Conservation (phyloP, 37 sponge, comb jelly and placozoan genomes). For the Tethya wilhelma region DNA sequence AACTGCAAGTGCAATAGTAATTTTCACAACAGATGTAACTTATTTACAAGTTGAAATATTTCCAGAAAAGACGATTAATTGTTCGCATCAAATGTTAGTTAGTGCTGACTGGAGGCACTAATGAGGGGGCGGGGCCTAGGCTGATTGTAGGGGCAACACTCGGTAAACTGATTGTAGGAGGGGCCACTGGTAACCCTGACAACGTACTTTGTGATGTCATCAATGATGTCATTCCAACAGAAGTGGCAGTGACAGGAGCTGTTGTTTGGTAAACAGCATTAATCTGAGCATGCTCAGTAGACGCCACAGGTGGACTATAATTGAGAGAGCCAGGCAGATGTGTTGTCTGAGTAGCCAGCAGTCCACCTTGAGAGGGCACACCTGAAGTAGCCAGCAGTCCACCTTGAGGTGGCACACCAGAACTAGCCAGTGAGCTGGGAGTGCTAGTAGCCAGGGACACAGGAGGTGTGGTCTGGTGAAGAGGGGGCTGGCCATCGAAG, state of each 20-base stretch:
- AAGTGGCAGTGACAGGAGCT: neutral
- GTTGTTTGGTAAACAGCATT: neutral
- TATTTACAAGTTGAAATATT: too few relatives aligned
- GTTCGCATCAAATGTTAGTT: too few relatives aligned
- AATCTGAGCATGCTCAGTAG: neutral
- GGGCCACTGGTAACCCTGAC: conserved; percentile 49
- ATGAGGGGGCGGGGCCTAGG: conserved; percentile 38
- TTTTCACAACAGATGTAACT: too few relatives aligned
- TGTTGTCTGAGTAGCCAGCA: neutral
- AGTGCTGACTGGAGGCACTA: neutral
- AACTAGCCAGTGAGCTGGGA: too few relatives aligned
- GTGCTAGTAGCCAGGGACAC: too few relatives aligned
- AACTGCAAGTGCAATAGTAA: too few relatives aligned
- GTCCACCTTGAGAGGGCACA: neutral
- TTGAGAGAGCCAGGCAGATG: neutral
- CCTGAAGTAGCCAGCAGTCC: too few relatives aligned
- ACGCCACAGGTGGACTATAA: neutral
- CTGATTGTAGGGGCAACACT: conserved; percentile 45
- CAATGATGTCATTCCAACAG: neutral
- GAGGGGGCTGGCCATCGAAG: too few relatives aligned
- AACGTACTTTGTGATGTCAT: neutral
- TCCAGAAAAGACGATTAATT: too few relatives aligned
- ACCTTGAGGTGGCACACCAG: too few relatives aligned
- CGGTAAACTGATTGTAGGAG: conserved; percentile 47
- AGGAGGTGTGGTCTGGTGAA: too few relatives aligned